phyloP scores from a whole-genome alignment of 2,888 invertebrate species.

The Ischnura elegans region DNA sequence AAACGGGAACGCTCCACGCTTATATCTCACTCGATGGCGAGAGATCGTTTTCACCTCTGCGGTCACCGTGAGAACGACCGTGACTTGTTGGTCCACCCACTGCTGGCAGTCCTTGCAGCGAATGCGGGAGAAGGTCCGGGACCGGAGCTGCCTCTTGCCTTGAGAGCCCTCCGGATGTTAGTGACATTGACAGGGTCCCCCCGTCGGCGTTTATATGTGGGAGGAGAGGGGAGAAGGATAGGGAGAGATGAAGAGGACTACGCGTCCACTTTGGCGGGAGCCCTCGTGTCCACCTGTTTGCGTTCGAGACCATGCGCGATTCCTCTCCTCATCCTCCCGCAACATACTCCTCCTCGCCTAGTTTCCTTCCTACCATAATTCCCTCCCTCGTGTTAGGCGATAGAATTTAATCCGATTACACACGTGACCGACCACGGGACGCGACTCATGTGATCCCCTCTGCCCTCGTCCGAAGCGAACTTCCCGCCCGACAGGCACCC shows the following conservation, averaged over 20 bases:
- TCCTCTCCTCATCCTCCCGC: background rate
- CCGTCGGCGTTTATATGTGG: background rate
- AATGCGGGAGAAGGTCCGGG: background rate
- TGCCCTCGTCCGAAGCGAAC: background rate
- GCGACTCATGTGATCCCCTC: conserved; percentile 20
- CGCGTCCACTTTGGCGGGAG: too few species aligned
- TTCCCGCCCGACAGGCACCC: background rate
- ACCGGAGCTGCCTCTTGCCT: background rate
- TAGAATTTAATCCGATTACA: conserved; percentile 10
- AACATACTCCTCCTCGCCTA: background rate
- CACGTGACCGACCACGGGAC: conserved; percentile 14
- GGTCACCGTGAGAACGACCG: background rate
- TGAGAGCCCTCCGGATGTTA: background rate
- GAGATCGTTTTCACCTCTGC: background rate
- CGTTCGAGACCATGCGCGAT: background rate
- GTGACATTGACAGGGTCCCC: background rate
- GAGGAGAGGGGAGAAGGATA: background rate
- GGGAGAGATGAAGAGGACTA: background rate
- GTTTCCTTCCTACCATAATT: background rate
- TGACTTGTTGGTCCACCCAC: background rate
- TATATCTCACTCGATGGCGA: background rate
- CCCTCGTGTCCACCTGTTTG: background rate
- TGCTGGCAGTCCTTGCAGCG: background rate
- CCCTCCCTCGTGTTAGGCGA: background rate
- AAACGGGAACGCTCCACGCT: background rate